Base-by-base conservation (phyloP, 2,797 vertebrate species). In the Numenius phaeopus region DNA sequence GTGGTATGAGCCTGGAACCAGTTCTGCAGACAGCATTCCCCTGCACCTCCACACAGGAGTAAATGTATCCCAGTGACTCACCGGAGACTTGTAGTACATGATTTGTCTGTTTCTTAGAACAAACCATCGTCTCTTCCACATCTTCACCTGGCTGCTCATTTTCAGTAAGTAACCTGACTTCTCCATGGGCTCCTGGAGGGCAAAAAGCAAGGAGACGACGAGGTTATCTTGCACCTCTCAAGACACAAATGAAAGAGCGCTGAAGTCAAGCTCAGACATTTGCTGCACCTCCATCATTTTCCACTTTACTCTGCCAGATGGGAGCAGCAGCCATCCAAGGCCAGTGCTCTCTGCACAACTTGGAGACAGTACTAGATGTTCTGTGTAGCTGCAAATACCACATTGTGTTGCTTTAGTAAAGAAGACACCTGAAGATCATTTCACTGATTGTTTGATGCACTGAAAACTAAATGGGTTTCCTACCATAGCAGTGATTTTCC, bases 61-160 rank as follows among this genome's bases (percentile, higher is more conserved):
- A 83, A 69, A 57, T 11, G 7, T 37, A 46, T 50, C 10, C 19
- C 40, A 57, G 44, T 26, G 44, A 98, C 99, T 99, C 97, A 99
- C 99, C 24, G 99, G 99, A 76, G 99, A 99, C 94, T 99, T 99
- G 98, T 99, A 99, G 98, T 99, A 99, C 95, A 99, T 98, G 84
- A 99, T 99, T 94, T 99, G 99, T 90, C 99, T 98, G 71, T 99
- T 99, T 96, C 98, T 99, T 96, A 99, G 98, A 94, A 99, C 99
- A 97, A 99, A 99, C 99, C 99, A 99, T 94, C 99, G 98, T 34
- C 99, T 99, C 88, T 99, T 99, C 99, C 99, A 99, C 1, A 98
- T 99, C 97, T 99, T 99, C 84, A 99, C 98, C 81, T 98, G 99
- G 94, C 98, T 99, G 64, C 99, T 99, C 99, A 99, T 99, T 98